Base-by-base conservation (phyloP, 2,797 vertebrate genomes). In the Phoxinus dragarum region DNA sequence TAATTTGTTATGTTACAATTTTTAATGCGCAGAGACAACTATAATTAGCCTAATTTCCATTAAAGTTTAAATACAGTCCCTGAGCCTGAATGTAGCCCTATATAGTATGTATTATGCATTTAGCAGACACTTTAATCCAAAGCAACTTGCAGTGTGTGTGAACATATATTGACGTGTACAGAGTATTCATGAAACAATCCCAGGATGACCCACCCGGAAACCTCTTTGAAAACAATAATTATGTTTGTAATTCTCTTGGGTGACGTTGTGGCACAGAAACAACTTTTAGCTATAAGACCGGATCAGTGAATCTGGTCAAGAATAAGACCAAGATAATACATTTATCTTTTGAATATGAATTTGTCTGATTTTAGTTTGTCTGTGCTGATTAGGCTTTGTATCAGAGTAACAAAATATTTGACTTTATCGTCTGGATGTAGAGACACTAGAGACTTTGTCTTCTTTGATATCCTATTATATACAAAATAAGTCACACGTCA, bases 151-250 rank as follows among this genome's bases (percentile, higher is more conserved):
- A 36, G 47, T 54, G n/a, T 54, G n/a, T 16, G 52, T 38, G 73
- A 52, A 3, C 11, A n/a, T 76, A 76, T n/a, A 77, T 40, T n/a
- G 34, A 40, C 52, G 10, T 38, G 10, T 38, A 17, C 23, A 59
- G 34, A 17, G 36, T 27, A 27, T 77, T 77, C 54, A 27, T 59
- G 54, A 40, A 77, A 77, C 54, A 77, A 77, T 77, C 42, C 12
- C 75, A 59, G 75, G 75, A 77, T 77, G 75, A 27, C 11, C 52
- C 74, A 17, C 52, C 21, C 52, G 21, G 75, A 77, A 77, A 76
- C 6, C 74, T 40, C 31, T 75, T 75, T 36, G 31, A 75, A 54
- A 75, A 75, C 73, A 75, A 4, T 54, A 21, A 77, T 59, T n/a
- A 71, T 68, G 1, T 40, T 72, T 44, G 40, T n/a, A 14, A 44